Conservation (phyloP, 1,140 invertebrate genomes). For the Drosophila rhopaloa region DNA sequence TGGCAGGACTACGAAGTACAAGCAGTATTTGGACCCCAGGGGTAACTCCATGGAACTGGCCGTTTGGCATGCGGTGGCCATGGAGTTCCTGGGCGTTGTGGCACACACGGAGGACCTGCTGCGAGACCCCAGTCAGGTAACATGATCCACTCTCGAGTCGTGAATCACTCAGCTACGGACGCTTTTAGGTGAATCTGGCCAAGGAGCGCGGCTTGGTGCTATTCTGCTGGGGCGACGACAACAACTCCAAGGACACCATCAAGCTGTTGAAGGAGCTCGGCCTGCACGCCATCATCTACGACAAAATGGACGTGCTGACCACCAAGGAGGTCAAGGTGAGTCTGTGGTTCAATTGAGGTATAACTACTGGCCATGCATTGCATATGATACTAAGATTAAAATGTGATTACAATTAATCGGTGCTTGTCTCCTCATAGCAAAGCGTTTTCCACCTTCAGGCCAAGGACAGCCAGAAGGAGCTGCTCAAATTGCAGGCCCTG, state of each 20-base stretch:
- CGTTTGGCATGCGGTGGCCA: slow-evolving; percentile 91
- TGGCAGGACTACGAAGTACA: slow-evolving; percentile 92
- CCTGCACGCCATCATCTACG: slow-evolving; percentile 96
- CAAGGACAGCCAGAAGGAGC: slow-evolving; percentile 89
- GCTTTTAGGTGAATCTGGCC: slow-evolving; percentile 88
- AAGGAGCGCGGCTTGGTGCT: slow-evolving; percentile 92
- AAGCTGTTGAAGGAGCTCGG: slow-evolving; percentile 93
- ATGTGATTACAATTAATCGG: neutral
- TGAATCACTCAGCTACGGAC: slow-evolving; percentile 47
- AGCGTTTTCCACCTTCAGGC: slow-evolving; percentile 92
- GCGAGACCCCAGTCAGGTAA: slow-evolving; percentile 90
- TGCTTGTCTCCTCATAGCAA: slow-evolving; percentile 84
- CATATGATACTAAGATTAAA: neutral
- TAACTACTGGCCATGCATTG: neutral
- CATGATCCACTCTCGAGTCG: slow-evolving; percentile 38
- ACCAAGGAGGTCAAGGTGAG: slow-evolving; percentile 91
- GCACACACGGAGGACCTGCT: slow-evolving; percentile 96
- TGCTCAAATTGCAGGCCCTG: slow-evolving; percentile 77
- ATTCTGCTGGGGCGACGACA: slow-evolving; percentile 98
- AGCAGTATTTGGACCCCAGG: slow-evolving; percentile 92
- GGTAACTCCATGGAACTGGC: slow-evolving; percentile 93
- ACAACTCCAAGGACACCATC: slow-evolving; percentile 95
- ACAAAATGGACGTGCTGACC: slow-evolving; percentile 93
- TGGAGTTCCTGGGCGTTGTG: slow-evolving; percentile 94
- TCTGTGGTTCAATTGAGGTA: too few relatives aligned